phyloP scores from a whole-genome alignment of 2,113 vertebrate species.

The Macrotus californicus region DNA sequence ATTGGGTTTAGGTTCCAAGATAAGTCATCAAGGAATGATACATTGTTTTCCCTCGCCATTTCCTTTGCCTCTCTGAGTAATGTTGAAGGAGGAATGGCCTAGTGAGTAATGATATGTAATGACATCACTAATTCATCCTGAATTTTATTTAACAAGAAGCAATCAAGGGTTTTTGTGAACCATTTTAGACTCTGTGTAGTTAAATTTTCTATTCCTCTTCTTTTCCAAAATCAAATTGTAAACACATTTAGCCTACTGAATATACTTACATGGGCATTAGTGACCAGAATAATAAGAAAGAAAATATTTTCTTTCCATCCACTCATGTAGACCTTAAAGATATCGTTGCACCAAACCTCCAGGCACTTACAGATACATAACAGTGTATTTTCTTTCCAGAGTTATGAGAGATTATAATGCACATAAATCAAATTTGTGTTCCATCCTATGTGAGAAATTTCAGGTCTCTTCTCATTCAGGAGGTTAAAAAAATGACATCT shows the following conservation, averaged over 20 bases:
- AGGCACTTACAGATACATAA: background rate
- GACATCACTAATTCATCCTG: background rate
- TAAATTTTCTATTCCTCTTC: background rate
- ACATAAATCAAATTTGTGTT: slow-evolving; percentile 30
- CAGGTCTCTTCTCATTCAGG: background rate
- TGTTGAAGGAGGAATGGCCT: background rate
- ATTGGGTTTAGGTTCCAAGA: background rate
- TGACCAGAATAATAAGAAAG: background rate
- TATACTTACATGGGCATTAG: background rate
- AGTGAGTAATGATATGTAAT: background rate
- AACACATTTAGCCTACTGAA: background rate
- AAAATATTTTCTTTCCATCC: background rate
- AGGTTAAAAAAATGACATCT: background rate
- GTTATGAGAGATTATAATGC: background rate
- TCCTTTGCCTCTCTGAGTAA: background rate
- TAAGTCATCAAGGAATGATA: background rate
- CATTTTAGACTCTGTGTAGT: background rate
- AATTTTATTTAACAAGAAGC: slow-evolving; percentile 22
- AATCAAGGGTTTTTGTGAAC: background rate
- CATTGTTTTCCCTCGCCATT: background rate
- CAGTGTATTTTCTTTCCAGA: background rate
- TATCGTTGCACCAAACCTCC: background rate
- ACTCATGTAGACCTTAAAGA: slow-evolving; percentile 7
- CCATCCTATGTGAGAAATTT: slow-evolving; percentile 22
- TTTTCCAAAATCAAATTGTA: slow-evolving; percentile 28